Evolutionary conservation across 2,113 vertebrate genomes (phyloP), one percentile per base, ranked within the genome.

Genomic region (Himantopus leucocephalus): DNA sequence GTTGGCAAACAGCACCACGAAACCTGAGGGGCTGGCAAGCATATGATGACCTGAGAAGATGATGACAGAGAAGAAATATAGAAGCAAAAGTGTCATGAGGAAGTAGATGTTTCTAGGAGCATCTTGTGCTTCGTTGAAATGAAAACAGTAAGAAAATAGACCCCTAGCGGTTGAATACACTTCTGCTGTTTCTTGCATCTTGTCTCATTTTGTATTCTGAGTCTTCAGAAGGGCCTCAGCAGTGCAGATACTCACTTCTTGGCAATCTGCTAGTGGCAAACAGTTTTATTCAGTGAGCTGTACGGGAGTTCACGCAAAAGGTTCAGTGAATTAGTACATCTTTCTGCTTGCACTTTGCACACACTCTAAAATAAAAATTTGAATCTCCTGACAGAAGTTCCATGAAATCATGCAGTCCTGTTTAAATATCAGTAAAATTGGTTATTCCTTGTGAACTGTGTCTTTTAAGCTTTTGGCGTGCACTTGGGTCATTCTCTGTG

Each of bases 91-190:
- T 17, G 41, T 72, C 1, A 0, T 22, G 27, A 34, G 60, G 32
- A 88, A 34, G 22, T 35, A 3, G 56, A 4, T 52, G 14, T 62
- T 90, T 72, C 66, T 77, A 32, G 67, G 16, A 59, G 17, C 13
- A 64, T 60, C 74, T 73, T 73, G 8, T 73, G 22, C 39, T 68
- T 72, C 37, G n/a, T 3, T 68, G 45, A 71, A 90, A 71, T n/a
- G 9, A 70, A 76, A 68, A 39, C 23, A 91, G 18, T 18, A 35
- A 47, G 22, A 55, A 88, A 85, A 62, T 11, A 63, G 45, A 41
- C 1, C 2, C 13, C 37, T 60, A 0, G 1, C 19, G n/a, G 14
- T 59, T 72, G 71, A 82, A 13, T 50, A 10, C 8, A 24, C 8
- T 62, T 60, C 39, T 74, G 17, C 30, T 85, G 14, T 48, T 75